These are phyloP conservation scores for Nowickia ferox DNA, from an alignment of 2,888 invertebrate genomes.

Conservation along the genomic window DNA sequence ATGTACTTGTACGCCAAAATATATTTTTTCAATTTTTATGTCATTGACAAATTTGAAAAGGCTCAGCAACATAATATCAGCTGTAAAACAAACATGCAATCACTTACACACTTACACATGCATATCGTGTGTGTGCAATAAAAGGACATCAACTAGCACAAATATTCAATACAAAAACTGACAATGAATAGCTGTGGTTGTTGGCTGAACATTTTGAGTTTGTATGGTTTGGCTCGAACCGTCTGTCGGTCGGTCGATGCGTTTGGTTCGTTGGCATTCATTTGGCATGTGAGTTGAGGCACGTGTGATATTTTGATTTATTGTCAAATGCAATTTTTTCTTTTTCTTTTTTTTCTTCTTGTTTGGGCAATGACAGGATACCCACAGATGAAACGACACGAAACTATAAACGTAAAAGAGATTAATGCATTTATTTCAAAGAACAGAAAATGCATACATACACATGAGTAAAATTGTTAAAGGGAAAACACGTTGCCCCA, in stretches of 20 bases:
- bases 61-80: constrained; percentile 60
- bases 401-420: constrained; percentile 55
- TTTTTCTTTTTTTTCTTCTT: constrained; percentile 22
- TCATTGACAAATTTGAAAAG: constrained; percentile 68
- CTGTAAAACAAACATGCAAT: constrained; percentile 49
- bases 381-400: constrained; percentile 52
- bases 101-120: constrained; percentile 21
- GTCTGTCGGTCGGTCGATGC: constrained; percentile 28
- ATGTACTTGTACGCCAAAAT: constrained; percentile 28
- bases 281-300: constrained; percentile 69
- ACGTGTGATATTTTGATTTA: constrained; percentile 72
- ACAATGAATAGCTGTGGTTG: constrained; percentile 68
- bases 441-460: background rate
- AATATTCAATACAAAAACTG: constrained; percentile 62
- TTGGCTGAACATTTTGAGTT: constrained; percentile 36
- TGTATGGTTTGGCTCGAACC: constrained; percentile 29
- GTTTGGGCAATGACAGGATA: constrained; percentile 68
- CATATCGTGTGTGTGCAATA: background rate
- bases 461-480: constrained; percentile 9
- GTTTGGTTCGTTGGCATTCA: constrained; percentile 31
- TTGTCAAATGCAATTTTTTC: constrained; percentile 69
- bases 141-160: constrained; percentile 54
- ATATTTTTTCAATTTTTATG: constrained; percentile 47
- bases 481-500: constrained; percentile 30
- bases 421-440: constrained; percentile 60